phyloP scores from a whole-genome alignment of 2,888 invertebrate genomes.

The Galerucella calmariensis region DNA sequence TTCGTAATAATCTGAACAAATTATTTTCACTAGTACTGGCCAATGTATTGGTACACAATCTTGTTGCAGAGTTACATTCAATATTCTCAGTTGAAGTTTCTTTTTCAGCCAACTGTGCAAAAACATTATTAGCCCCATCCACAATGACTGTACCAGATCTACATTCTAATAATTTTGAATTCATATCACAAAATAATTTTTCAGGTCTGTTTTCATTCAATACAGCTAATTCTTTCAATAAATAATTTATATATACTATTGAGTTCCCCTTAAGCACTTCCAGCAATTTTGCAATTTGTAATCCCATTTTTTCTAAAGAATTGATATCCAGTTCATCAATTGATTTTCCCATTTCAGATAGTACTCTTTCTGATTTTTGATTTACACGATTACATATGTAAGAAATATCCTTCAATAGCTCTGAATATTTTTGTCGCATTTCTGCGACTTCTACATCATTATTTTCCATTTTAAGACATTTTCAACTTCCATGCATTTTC shows the following conservation, averaged over 20 bases:
- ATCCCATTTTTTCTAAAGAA: slow-evolving; percentile 22
- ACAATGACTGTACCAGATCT: slow-evolving; percentile 1
- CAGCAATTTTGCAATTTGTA: slow-evolving; percentile 25
- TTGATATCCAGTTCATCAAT: not conserved
- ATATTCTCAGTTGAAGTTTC: slow-evolving; percentile 7
- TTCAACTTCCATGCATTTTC: too few relatives aligned
- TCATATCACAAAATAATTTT: slow-evolving; percentile 24
- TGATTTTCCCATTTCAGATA: slow-evolving; percentile 2
- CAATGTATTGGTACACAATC: not conserved
- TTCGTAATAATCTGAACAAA: slow-evolving; percentile 20
- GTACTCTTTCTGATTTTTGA: slow-evolving; percentile 2
- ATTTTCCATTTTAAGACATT: not conserved
- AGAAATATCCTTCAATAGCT: slow-evolving; percentile 21
- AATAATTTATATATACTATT: slow-evolving; percentile 12
- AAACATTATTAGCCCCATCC: not conserved
- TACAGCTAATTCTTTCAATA: slow-evolving; percentile 17
- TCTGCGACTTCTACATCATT: not conserved
- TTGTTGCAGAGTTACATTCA: not conserved
- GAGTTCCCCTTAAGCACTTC: slow-evolving; percentile 22
- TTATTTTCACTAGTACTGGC: not conserved
- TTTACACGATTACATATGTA: slow-evolving; percentile 5
- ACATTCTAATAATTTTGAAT: slow-evolving; percentile 25
- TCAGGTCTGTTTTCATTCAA: slow-evolving; percentile 16
- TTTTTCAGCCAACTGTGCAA: slow-evolving; percentile 2
- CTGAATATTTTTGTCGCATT: not conserved